A percentile compares a stretch with the other conserved stretches of the same genome.
phyloP scores from a whole-genome alignment of 1,140 invertebrate genomes.

The Zophobas morio region DNA sequence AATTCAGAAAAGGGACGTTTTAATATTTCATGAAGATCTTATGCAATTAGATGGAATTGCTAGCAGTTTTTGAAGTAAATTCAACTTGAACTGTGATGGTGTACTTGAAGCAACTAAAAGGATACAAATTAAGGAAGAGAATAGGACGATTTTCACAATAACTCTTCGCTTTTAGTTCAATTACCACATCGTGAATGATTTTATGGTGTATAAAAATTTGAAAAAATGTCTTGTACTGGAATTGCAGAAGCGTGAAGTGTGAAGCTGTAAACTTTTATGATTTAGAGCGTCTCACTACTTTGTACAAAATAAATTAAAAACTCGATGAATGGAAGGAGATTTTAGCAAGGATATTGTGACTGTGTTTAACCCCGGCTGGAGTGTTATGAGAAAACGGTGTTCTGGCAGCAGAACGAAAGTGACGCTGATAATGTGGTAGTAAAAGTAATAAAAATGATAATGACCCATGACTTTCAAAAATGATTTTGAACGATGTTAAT shows the following conservation, averaged over 20 bases:
- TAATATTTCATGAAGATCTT: neutral
- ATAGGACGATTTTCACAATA: neutral
- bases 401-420: too few species aligned
- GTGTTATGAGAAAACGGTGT: too few species aligned
- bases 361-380: too few species aligned
- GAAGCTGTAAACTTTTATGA: constrained; percentile 25
- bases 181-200: constrained; percentile 18
- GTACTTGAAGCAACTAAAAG: neutral
- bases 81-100: neutral
- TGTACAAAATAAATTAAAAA: constrained; percentile 24
- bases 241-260: constrained; percentile 6
- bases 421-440: too few species aligned
- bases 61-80: neutral
- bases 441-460: too few species aligned
- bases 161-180: constrained; percentile 5
- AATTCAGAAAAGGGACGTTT: neutral
- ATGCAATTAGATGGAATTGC: neutral
- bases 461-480: neutral
- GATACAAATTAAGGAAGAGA: constrained; percentile 6
- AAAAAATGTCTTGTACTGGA: constrained; percentile 2
- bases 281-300: constrained; percentile 19
- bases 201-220: constrained; percentile 16
- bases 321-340: neutral
- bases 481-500: neutral
- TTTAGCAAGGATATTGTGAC: too few species aligned